Evolutionary conservation across 2,888 invertebrate genomes (phyloP).

Genomic region (Luperina nickerlii): DNA sequence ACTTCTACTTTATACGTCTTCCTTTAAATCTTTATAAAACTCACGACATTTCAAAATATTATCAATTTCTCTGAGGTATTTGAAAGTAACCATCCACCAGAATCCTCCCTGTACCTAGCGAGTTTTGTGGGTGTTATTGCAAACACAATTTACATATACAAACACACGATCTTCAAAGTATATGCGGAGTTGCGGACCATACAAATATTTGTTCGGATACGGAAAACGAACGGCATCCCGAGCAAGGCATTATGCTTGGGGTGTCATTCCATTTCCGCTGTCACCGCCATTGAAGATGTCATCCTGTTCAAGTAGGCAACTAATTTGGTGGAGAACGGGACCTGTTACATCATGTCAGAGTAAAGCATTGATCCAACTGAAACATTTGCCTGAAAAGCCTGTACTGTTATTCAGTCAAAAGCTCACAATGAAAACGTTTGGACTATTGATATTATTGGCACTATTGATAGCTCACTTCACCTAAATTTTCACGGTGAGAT

Average conservation of each 20-base stretch:
- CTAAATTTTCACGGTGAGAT: not conserved
- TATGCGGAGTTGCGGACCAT: slow-evolving; percentile 12
- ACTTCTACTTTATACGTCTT: slow-evolving; percentile 6
- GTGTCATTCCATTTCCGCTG: slow-evolving; percentile 50
- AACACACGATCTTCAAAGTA: slow-evolving; percentile 40
- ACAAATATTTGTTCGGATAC: slow-evolving; percentile 52
- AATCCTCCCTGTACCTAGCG: not conserved
- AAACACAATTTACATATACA: slow-evolving; percentile 46
- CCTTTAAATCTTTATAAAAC: not conserved
- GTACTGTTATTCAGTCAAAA: not conserved
- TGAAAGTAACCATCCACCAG: not conserved
- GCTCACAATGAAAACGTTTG: not conserved
- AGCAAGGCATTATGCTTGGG: slow-evolving; percentile 29
- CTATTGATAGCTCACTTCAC: not conserved
- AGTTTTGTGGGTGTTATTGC: slow-evolving; percentile 4
- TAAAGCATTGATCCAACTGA: slow-evolving; percentile 6
- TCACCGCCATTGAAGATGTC: slow-evolving; percentile 6
- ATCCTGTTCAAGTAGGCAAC: not conserved
- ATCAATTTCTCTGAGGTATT: slow-evolving; percentile 12
- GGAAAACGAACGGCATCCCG: slow-evolving; percentile 55
- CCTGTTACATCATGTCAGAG: not conserved
- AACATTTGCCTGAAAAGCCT: not conserved
- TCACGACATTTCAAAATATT: not conserved
- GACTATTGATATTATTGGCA: not conserved
- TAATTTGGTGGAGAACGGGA: slow-evolving; percentile 10